Conservation (phyloP, 2,888 invertebrate species). For the Diplolepis rosae region DNA sequence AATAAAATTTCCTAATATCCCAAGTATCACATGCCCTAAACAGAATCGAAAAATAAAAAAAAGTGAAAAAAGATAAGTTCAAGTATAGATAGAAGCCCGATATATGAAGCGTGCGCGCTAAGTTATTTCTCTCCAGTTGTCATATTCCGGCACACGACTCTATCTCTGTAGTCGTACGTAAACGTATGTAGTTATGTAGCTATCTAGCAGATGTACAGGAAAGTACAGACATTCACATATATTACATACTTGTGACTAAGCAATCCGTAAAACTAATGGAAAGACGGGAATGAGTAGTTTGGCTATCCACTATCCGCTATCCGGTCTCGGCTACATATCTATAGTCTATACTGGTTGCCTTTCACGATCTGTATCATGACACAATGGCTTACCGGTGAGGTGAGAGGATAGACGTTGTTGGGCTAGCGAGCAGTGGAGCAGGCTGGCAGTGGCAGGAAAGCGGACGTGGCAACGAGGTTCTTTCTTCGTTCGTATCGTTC, state of each 20-base stretch:
- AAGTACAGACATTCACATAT: conserved; percentile 14
- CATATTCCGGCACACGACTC: conserved; percentile 23
- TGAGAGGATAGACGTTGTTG: conserved; percentile 41
- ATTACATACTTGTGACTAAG: conserved; percentile 16
- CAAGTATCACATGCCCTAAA: no score
- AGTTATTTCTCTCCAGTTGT: conserved; percentile 27
- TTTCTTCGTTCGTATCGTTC: conserved; percentile 22
- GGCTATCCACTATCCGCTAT: conserved; percentile 16
- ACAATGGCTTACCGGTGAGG: conserved; percentile 46
- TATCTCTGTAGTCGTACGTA: conserved; percentile 14
- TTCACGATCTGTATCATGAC: conserved; percentile 39
- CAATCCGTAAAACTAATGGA: not conserved
- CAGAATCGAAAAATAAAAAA: no score
- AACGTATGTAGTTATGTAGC: no score
- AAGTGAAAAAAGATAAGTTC: no score
- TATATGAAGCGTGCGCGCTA: not conserved
- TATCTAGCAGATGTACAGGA: not conserved
- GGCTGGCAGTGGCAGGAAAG: conserved; percentile 33
- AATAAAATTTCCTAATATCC: no score
- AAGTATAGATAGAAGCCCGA: no score
- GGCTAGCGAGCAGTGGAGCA: conserved; percentile 39
- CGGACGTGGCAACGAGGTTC: conserved; percentile 45
- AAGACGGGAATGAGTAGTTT: conserved; percentile 11
- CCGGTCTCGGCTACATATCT: not conserved
- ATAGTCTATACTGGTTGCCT: conserved; percentile 26